phyloP scores from a whole-genome alignment of 1,140 invertebrate species.

The Ostrea denselamellosa region DNA sequence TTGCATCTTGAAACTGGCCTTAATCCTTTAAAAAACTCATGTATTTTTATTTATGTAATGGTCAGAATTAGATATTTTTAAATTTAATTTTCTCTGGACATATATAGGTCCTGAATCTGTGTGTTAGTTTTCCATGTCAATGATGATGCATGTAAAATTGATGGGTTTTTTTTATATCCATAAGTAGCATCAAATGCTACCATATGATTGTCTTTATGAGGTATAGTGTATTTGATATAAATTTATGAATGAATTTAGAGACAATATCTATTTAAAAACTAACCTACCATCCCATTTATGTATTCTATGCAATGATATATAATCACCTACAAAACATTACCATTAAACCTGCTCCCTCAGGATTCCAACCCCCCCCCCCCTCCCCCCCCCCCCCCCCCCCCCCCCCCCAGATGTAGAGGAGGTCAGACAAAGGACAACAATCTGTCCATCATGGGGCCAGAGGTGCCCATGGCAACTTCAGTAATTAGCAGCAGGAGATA shows the following conservation, averaged over 20 bases:
- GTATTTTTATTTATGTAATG: neutral
- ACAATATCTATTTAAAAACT: neutral
- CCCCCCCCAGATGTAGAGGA: neutral
- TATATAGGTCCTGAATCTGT: no score
- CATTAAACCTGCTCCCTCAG: neutral
- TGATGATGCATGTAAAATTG: no score
- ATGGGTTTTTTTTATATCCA: no score
- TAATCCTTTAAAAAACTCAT: neutral
- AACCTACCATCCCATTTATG: neutral
- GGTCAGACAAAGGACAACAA: conserved; percentile 3
- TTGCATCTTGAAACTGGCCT: neutral
- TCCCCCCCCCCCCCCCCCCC: neutral
- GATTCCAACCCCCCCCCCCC: neutral
- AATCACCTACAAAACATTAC: neutral
- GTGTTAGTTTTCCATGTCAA: no score
- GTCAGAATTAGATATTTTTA: no score
- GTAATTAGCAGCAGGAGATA: neutral
- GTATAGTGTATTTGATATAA: no score
- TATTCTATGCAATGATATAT: neutral
- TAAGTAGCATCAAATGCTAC: no score
- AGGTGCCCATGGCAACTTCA: neutral
- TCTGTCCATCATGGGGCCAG: conserved; percentile 5
- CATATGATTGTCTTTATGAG: no score
- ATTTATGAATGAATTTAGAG: no score
- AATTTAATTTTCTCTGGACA: no score